Evolutionary conservation across 2,888 invertebrate genomes (phyloP), one percentile per base, ranked within the genome.

Genomic region (Dione vanillae): DNA sequence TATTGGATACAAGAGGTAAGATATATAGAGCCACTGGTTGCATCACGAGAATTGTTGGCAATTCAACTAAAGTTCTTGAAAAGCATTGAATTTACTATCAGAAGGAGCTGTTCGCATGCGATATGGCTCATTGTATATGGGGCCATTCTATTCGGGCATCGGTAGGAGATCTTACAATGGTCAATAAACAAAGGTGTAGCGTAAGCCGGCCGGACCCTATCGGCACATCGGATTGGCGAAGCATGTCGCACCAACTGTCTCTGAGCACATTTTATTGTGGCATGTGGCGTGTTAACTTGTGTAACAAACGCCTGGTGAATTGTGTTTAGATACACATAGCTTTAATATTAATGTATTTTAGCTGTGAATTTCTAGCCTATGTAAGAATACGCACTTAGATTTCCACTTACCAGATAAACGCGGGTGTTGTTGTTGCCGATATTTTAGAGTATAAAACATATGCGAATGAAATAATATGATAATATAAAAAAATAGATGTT

Each of bases 171-270:
- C 74, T 88, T 87, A 90, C 89, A 91, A 91, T 91, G 84, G 88
- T 85, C 87, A 88, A 90, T 90, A 91, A 91, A 91, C 91, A 90
- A 85, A 86, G 87, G 83, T 82, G 85, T 83, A 80, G 85, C 83
- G 87, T 84, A 89, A 88, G 89, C 87, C 73, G 73, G 69, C 76
- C 64, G 77, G 83, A 82, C 80, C 83, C 82, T 81, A 89, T 88
- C 89, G 86, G 82, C 80, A 83, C 87, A 88, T 88, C 89, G 82
- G 78, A 70, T 85, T 87, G 85, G 85, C 89, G 82, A 83, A 89
- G 83, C 91, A 86, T 89, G 86, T 86, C 90, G 87, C 84, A 83
- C 85, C 89, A 86, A 86, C 86, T 87, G 90, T 85, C 85, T 83
- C 85, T 82, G 85, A 82, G 85, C 85, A 86, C 85, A 88, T 87